A percentile compares a stretch with the other conserved stretches of the same genome.
These are phyloP conservation scores for Beris chalybata DNA, from an alignment of 2,888 invertebrate genomes.

Conservation along the genomic window DNA sequence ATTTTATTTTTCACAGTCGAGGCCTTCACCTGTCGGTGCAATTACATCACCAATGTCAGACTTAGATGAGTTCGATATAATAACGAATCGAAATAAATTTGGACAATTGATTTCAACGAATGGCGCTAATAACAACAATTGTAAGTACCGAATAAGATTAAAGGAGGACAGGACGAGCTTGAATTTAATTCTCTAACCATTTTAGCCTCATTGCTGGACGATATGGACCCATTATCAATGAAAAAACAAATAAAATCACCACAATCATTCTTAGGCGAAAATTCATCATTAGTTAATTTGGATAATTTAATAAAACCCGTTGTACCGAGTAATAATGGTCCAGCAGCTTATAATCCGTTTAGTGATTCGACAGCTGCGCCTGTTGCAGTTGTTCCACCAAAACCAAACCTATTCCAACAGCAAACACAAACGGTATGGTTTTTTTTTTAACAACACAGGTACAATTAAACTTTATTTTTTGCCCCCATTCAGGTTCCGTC, in stretches of 20 bases:
- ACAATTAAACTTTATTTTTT: background rate
- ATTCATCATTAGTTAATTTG: slow-evolving; percentile 94
- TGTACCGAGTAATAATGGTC: slow-evolving; percentile 45
- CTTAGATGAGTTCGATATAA: slow-evolving; percentile 84
- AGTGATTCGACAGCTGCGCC: slow-evolving; percentile 47
- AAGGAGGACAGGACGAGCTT: background rate
- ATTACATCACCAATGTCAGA: slow-evolving; percentile 63
- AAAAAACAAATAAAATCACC: slow-evolving; percentile 74
- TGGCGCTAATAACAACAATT: slow-evolving; percentile 54
- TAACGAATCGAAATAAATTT: slow-evolving; percentile 72
- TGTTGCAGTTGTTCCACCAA: slow-evolving; percentile 49
- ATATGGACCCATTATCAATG: slow-evolving; percentile 54
- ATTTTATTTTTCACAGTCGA: slow-evolving; percentile 33
- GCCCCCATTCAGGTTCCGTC: slow-evolving; percentile 53
- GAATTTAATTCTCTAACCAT: background rate
- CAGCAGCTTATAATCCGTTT: slow-evolving; percentile 55
- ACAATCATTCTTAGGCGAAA: slow-evolving; percentile 94
- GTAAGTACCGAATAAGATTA: slow-evolving; percentile 41
- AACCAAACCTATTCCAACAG: slow-evolving; percentile 64
- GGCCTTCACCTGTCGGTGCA: slow-evolving; percentile 44
- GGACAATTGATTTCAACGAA: slow-evolving; percentile 48
- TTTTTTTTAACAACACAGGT: background rate
- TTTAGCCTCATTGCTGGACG: slow-evolving; percentile 53
- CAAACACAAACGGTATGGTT: slow-evolving; percentile 55
- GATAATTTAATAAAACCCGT: slow-evolving; percentile 86